Conservation (phyloP, 2,888 invertebrate species). For the Helobdella robusta region DNA sequence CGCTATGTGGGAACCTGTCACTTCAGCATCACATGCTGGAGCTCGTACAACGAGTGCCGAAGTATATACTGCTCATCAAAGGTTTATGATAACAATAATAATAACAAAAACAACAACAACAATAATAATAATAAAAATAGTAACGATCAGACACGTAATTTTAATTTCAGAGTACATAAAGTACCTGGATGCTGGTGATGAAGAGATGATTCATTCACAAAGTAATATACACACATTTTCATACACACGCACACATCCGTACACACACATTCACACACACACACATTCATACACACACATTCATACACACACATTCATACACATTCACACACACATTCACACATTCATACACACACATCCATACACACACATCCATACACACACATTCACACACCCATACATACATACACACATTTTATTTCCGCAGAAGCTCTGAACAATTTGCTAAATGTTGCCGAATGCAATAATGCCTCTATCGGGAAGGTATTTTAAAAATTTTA, state of each 20-base stretch:
- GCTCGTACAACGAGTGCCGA: constrained; percentile 9
- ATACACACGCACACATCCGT: no score
- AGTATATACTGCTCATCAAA: constrained; percentile 5
- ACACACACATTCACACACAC: no score
- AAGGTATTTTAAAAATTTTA: neutral
- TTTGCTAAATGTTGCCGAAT: constrained; percentile 8
- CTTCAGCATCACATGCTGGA: constrained; percentile 14
- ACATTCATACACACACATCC: neutral
- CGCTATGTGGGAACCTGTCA: neutral
- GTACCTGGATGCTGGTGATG: no score
- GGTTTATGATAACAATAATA: no score
- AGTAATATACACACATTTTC: no score
- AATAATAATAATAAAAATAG: no score
- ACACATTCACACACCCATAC: neutral
- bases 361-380: neutral
- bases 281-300: neutral
- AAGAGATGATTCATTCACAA: no score
- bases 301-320: neutral
- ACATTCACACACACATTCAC: neutral
- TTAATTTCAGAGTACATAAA: no score
- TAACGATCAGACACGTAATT: no score
- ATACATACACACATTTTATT: no score
- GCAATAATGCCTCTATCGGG: neutral
- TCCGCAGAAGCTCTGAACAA: neutral
- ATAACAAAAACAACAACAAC: no score